phyloP scores from a whole-genome alignment of 2,888 invertebrate genomes.

The Temnothorax ravouxi region DNA sequence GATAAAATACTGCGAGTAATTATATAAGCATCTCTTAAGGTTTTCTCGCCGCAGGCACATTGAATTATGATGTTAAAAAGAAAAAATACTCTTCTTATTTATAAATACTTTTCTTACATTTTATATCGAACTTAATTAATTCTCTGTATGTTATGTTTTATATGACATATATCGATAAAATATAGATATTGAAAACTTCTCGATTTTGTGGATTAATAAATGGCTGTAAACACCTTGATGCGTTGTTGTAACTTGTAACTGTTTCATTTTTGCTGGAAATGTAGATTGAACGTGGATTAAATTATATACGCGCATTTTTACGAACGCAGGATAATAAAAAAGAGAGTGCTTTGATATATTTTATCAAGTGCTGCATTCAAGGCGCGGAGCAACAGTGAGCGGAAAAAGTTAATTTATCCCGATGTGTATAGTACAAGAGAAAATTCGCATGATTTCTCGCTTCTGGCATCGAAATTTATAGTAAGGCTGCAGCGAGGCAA shows the following conservation, averaged over 20 bases:
- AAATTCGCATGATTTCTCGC: constrained; percentile 9
- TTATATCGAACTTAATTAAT: background rate
- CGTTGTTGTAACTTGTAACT: background rate
- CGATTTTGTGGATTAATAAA: background rate
- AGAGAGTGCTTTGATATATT: background rate
- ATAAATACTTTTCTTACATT: background rate
- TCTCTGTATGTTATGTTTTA: background rate
- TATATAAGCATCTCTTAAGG: background rate
- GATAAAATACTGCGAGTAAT: constrained; percentile 3
- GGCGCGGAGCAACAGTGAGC: background rate
- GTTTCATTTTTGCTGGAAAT: background rate
- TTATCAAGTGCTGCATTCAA: background rate
- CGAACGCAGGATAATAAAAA: background rate
- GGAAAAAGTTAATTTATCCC: background rate
- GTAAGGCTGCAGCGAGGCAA: background rate
- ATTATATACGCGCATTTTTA: constrained; percentile 3
- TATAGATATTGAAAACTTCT: no score
- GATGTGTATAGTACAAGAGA: background rate
- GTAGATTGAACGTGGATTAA: background rate
- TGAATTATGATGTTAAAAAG: background rate
- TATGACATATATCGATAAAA: background rate
- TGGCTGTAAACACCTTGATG: background rate
- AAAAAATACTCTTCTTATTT: background rate
- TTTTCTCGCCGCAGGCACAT: background rate
- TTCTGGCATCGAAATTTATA: background rate